Percentiles rank a stretch among this genome's conserved stretches.
Evolutionary conservation across 1,140 invertebrate genomes (phyloP).

Genomic region (Aphelinus certus): DNA sequence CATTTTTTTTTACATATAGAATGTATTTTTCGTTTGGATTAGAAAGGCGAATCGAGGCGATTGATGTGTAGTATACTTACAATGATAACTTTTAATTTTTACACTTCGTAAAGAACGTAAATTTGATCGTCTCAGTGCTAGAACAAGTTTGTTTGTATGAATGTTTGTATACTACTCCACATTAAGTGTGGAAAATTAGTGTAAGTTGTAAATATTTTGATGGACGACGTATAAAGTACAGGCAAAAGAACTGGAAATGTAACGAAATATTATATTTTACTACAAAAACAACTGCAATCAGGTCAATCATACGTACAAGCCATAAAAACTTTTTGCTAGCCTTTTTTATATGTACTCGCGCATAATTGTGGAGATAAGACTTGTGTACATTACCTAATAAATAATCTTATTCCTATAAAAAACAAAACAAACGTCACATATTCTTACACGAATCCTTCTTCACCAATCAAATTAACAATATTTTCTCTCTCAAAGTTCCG

Average conservation of each 20-base stretch:
- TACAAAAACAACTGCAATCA: conserved; percentile 30
- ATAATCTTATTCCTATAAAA: conserved; percentile 37
- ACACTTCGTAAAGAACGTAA: not conserved
- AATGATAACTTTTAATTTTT: too few relatives aligned
- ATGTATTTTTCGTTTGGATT: not conserved
- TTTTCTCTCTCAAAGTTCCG: not conserved
- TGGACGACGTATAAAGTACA: conserved; percentile 16
- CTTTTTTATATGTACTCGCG: conserved; percentile 21
- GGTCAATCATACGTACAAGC: conserved; percentile 27
- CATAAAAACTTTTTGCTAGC: conserved; percentile 27
- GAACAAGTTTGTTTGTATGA: conserved; percentile 24
- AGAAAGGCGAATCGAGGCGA: not conserved
- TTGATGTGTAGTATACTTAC: not conserved
- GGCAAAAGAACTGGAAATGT: not conserved
- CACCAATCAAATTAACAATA: not conserved
- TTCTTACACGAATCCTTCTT: not conserved
- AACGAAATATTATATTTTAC: conserved; percentile 35
- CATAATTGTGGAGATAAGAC: not conserved
- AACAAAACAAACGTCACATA: not conserved
- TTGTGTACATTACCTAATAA: conserved; percentile 39
- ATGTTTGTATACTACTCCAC: conserved; percentile 3
- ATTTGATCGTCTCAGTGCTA: not conserved
- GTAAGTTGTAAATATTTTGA: conserved; percentile 36
- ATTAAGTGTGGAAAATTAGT: conserved; percentile 17
- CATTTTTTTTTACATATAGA: not conserved